Conservation (phyloP, 1,140 invertebrate genomes). For the Phymorhynchus buccinoides region DNA sequence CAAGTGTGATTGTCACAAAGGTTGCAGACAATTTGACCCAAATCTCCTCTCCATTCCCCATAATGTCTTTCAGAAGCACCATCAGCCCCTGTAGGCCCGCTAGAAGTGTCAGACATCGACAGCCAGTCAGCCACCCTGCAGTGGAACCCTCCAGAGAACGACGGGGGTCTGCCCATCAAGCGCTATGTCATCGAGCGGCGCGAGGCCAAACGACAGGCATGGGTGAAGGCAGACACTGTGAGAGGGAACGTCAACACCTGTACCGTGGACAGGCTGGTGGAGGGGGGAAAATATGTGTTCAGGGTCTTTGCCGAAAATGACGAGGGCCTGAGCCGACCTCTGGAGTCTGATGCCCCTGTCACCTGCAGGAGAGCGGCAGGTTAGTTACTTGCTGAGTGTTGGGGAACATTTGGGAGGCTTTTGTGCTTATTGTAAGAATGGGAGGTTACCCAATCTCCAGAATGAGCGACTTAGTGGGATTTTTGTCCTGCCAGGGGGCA, state of each 20-base stretch:
- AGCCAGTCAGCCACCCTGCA: slow-evolving; percentile 94
- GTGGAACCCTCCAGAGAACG: slow-evolving; percentile 91
- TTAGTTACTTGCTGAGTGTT: slow-evolving; percentile 38
- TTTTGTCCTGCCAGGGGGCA: no score
- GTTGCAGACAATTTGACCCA: no score
- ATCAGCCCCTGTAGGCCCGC: slow-evolving; percentile 89
- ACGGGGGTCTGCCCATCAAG: slow-evolving; percentile 96
- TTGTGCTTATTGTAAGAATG: no score
- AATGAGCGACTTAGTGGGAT: no score
- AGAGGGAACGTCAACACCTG: slow-evolving; percentile 48
- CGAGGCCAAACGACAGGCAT: slow-evolving; percentile 66
- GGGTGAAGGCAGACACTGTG: slow-evolving; percentile 58
- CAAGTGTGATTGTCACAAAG: no score
- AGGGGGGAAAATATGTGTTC: slow-evolving; percentile 91
- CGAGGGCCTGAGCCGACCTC: slow-evolving; percentile 86
- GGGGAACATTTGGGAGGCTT: background rate
- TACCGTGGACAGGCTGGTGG: slow-evolving; percentile 89
- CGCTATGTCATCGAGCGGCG: slow-evolving; percentile 94
- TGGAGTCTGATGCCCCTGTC: slow-evolving; percentile 78
- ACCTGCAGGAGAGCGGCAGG: slow-evolving; percentile 63
- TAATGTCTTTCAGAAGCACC: slow-evolving; percentile 93
- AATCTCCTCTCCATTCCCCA: no score
- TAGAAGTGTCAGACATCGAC: slow-evolving; percentile 92
- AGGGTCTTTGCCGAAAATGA: slow-evolving; percentile 93
- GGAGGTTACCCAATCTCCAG: no score